A percentile compares a stretch with the other conserved stretches of the same genome.
Conservation (phyloP, 2,888 invertebrate genomes). For the Cantharis rustica region DNA sequence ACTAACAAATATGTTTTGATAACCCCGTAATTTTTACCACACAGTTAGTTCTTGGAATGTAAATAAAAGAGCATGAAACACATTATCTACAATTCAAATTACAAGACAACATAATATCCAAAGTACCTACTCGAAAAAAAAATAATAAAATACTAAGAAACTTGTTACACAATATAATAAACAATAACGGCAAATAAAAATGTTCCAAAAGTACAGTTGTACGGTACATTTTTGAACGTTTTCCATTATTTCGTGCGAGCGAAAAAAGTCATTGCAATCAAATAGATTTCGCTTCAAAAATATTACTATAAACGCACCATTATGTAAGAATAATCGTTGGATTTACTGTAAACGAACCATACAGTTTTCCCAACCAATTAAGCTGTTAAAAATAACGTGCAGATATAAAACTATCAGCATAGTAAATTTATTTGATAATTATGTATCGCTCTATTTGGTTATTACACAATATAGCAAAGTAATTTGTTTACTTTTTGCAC, state of each 20-base stretch:
- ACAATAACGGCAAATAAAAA: background rate
- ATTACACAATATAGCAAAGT: conserved; percentile 7
- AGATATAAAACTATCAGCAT: background rate
- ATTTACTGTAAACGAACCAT: background rate
- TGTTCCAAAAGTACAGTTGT: background rate
- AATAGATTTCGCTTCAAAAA: background rate
- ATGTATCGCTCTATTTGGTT: conserved; percentile 11
- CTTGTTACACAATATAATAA: background rate
- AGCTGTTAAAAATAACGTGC: background rate
- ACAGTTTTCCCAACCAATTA: conserved; percentile 11
- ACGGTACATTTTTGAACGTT: background rate
- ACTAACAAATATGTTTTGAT: background rate
- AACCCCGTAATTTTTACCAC: background rate
- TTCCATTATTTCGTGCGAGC: background rate
- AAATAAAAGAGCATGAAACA: background rate
- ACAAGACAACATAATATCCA: background rate
- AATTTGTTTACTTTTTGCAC: conserved; percentile 9
- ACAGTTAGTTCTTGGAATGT: background rate
- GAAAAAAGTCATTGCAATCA: background rate
- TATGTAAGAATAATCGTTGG: background rate
- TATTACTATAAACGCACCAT: background rate
- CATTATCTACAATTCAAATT: background rate
- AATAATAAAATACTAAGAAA: background rate
- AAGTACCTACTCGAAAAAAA: background rate
- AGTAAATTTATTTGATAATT: conserved; percentile 12